Base-by-base conservation (phyloP, 2,888 invertebrate genomes). In the Tigriopus californicus region DNA sequence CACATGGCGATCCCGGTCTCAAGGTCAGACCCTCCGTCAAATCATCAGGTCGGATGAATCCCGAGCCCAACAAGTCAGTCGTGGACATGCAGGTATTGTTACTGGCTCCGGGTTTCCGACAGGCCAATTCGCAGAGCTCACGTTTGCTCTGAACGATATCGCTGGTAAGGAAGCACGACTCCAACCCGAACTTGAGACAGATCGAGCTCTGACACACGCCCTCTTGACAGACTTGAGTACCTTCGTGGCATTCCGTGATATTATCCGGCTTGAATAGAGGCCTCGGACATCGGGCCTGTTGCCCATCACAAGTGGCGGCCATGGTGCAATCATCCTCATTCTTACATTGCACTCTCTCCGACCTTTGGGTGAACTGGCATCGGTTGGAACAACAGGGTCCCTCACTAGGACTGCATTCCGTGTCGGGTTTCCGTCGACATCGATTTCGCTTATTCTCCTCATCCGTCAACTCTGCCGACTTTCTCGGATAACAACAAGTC, bases 161-260 rank as follows among this genome's bases (percentile, higher is more conserved):
- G 40, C 86, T 84, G 8, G 90, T 88, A 57, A 92, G 77, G 75
- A 95, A 97, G 70, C 97, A 98, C 70, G 95, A 94, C 58, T 83
- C 81, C 76, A 97, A 80, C 70, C 86, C 85, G 82, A 94, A 92
- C 68, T 85, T 83, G 62, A 91, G 77, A 71, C 98, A 98, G 67
- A 97, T 92, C 0, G 94, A 94, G 51, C 91, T 94, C 51, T 83
- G 80, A 72, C 97, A 98, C 65, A 91, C 89, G 62, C 95, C 95
- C 52, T 77, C 79, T 64, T 87, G 82, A 70, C 90, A 90, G 60
- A 90, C 75, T 71, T 88, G 81, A 49, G 80, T 79, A 71, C 88
- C 89, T 69, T 92, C 88, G 70, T 95, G 95, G 71, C 97, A 98
- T 67, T 87, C 80, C n/a, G 92, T 91, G 69, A 85, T 85, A 70